Percentiles rank a stretch among this genome's conserved stretches.
Evolutionary conservation across 2,888 invertebrate species (phyloP).

Genomic region (Zygogramma bicolorata): DNA sequence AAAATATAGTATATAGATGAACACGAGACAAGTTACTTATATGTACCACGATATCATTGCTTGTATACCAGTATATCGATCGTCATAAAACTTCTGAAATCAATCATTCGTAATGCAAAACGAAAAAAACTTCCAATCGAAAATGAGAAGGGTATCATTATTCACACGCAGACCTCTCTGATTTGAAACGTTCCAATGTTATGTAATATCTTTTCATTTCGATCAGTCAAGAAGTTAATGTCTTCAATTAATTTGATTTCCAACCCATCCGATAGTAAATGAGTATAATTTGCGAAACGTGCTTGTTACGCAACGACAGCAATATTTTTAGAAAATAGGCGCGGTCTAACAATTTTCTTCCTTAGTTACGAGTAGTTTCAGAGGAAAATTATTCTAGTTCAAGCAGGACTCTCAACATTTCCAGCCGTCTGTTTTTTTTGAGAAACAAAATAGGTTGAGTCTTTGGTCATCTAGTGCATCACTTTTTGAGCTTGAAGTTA

Average conservation of each 20-base stretch:
- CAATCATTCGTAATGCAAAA: background rate
- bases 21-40: too few relatives aligned
- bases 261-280: background rate
- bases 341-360: background rate
- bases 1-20: too few relatives aligned
- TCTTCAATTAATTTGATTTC: constrained; percentile 20
- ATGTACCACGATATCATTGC: background rate
- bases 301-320: background rate
- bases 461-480: too few relatives aligned
- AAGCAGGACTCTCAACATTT: too few relatives aligned
- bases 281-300: constrained; percentile 11
- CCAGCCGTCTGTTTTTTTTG: too few relatives aligned
- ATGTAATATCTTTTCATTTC: constrained; percentile 8
- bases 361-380: background rate
- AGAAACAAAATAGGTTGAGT: too few relatives aligned
- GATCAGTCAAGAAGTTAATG: constrained; percentile 16
- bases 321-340: background rate
- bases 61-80: background rate
- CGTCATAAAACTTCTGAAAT: background rate
- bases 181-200: constrained; percentile 15
- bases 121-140: background rate
- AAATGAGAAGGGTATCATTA: constrained; percentile 14
- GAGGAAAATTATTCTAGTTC: too few relatives aligned
- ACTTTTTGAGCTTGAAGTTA: too few relatives aligned
- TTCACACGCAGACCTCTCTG: background rate